Percentiles rank a stretch among this genome's conserved stretches.
These are phyloP conservation scores for Vimba vimba DNA, from an alignment of 2,113 vertebrate genomes.

Conservation along the genomic window DNA sequence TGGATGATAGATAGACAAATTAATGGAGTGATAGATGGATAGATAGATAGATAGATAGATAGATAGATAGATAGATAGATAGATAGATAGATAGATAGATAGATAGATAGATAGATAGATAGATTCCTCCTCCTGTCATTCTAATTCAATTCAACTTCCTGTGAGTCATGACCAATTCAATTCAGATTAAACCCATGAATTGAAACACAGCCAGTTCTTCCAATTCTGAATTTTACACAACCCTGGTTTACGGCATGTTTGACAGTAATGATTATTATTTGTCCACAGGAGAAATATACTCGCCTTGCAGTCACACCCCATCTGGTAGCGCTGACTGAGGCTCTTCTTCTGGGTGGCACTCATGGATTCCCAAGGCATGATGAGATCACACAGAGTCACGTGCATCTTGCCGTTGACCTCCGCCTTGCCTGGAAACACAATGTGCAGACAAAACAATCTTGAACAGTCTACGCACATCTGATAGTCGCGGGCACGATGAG, in stretches of 20 bases:
- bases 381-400: conserved; percentile 95
- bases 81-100: background rate
- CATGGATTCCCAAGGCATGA: conserved; percentile 93
- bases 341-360: conserved; percentile 97
- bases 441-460: conserved; percentile 39
- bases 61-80: background rate
- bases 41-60: background rate
- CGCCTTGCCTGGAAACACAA: conserved; percentile 83
- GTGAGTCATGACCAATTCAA: background rate
- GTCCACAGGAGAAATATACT: conserved; percentile 54
- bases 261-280: conserved; percentile 7
- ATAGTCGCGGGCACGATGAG: conserved; percentile 1
- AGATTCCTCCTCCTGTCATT: no score
- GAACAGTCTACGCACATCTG: conserved; percentile 8
- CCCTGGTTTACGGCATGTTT: background rate
- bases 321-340: conserved; percentile 96
- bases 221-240: background rate
- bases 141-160: no score
- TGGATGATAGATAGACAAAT: no score
- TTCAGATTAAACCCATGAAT: background rate
- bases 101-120: background rate
- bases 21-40: background rate
- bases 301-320: conserved; percentile 99
- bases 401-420: conserved; percentile 89
- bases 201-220: background rate